Conservation (phyloP, 2,888 invertebrate species). For the Zelleria hepariella region DNA sequence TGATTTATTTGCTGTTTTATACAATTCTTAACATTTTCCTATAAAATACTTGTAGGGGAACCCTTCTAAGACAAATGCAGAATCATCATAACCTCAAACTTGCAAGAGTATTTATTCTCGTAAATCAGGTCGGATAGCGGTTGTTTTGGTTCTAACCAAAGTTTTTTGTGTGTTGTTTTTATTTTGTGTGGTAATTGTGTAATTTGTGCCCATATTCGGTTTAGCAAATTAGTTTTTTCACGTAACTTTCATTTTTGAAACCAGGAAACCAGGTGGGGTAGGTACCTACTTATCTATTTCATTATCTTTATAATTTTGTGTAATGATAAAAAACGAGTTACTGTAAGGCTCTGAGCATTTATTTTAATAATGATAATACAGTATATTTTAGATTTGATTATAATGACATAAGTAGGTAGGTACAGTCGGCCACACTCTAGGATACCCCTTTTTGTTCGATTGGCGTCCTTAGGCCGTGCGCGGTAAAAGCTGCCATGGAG, state of each 20-base stretch:
- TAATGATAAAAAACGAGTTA: not conserved
- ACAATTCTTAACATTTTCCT: conserved; percentile 2
- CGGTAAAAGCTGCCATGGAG: too few relatives aligned
- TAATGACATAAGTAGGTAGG: too few relatives aligned
- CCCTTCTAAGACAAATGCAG: conserved; percentile 23
- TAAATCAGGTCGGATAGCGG: conserved; percentile 8
- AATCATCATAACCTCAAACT: conserved; percentile 53
- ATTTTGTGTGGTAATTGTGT: conserved; percentile 6
- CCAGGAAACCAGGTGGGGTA: not conserved
- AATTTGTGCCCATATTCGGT: not conserved
- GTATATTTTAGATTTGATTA: not conserved
- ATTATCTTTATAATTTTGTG: not conserved
- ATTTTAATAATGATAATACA: not conserved
- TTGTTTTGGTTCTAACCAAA: conserved; percentile 5
- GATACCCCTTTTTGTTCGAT: too few relatives aligned
- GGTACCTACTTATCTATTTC: not conserved
- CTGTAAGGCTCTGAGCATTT: not conserved
- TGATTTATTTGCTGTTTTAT: conserved; percentile 19
- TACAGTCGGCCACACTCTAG: too few relatives aligned
- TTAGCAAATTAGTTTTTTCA: not conserved
- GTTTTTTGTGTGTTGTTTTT: not conserved
- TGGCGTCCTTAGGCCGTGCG: too few relatives aligned
- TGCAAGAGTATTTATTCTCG: conserved; percentile 8
- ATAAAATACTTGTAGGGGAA: not conserved
- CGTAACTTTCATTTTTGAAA: not conserved